Evolutionary conservation across 2,888 invertebrate genomes (phyloP), one percentile per base, ranked within the genome.

Genomic region (Amphimallon solstitiale): DNA sequence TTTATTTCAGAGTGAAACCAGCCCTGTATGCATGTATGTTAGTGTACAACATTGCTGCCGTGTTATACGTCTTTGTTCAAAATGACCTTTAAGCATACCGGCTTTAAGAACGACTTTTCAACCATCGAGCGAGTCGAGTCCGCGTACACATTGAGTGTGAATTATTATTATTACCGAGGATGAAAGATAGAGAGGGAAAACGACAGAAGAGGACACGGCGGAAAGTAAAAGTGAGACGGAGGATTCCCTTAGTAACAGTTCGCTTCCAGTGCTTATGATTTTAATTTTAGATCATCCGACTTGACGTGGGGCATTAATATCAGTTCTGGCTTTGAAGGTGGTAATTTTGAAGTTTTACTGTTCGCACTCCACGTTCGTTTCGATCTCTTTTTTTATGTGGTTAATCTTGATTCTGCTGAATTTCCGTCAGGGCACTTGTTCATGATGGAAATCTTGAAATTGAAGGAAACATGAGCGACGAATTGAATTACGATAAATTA

Each of bases 101-200:
- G 2, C 21, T 7, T 14, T 49, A 62, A 62, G 37, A 48, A 6
- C 38, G 49, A 62, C 34, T 62, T 29, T 62, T n/a, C 15, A 7
- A 1, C 49, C 14, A 9, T 12, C 12, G 34, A 37, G 29, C 21
- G 14, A 14, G 7, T 5, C 35, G 29, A 35, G 48, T 15, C 21
- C 45, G 12, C 12, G 49, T 37, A 62, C 48, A 38, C 38, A 38
- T 49, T 66, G 65, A 63, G 64, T 63, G 70, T 68, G 66, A 70
- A 67, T 68, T 70, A 70, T 70, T 65, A 69, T 67, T 70, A 68
- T 68, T 70, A 62, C 65, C 12, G 40, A 6, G 43, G 15, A 56
- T 43, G 62, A 62, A 54, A 68, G 66, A 68, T 56, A 56, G 49
- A 52, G 51, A 65, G 48, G 21, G 63, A 65, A 49, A 63, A 61